Evolutionary conservation across 1,140 invertebrate genomes (phyloP), one percentile per base, ranked within the genome.

Genomic region (Lysiphlebus fabarum): DNA sequence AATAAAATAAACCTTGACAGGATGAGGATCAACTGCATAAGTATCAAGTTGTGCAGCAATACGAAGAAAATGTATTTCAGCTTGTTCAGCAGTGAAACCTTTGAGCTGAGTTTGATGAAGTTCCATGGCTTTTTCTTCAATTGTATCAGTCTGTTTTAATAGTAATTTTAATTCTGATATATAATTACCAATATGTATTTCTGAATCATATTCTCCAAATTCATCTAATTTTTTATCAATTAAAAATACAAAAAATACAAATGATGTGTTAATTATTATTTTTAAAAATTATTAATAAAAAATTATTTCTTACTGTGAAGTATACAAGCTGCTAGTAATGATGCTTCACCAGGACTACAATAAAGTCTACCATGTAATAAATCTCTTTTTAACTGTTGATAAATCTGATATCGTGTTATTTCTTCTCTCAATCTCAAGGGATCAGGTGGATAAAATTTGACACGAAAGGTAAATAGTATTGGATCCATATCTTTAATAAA

Each of bases 1-100:
- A 26, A 26, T 1, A 26, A 26, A 17, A 17, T 2, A 26, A 26
- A 95, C 94, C 85, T 98, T 98, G n/a, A 98, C 95, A 53, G 93
- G 91, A 84, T 98, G 93, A 3, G 96, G 96, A 82, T 99, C 96
- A 36, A 98, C 90, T 10, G 96, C 96, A 73, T 98, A 99, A 0
- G 95, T 97, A 70, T 98, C 96, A 41, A 98, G 81, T 56, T 89
- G 85, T 37, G 90, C 89, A 14, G 95, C 93, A 68, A 93, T 88
- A 76, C 89, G 90, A 36, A 96, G 82, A 75, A 96, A 96, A 61
- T 87, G 85, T 36, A 84, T 85, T 79, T 96, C 93, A 5, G 92
- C 88, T 71, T 89, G 87, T 60, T 86, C 83, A 4, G 85, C 84
- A 36, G 85, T 85, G 68, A 89, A 85, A 12, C 87, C 87, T 69